Evolutionary conservation across 2,797 vertebrate genomes (phyloP), one percentile per base, ranked within the genome.

Genomic region (Lutjanus argentimaculatus): DNA sequence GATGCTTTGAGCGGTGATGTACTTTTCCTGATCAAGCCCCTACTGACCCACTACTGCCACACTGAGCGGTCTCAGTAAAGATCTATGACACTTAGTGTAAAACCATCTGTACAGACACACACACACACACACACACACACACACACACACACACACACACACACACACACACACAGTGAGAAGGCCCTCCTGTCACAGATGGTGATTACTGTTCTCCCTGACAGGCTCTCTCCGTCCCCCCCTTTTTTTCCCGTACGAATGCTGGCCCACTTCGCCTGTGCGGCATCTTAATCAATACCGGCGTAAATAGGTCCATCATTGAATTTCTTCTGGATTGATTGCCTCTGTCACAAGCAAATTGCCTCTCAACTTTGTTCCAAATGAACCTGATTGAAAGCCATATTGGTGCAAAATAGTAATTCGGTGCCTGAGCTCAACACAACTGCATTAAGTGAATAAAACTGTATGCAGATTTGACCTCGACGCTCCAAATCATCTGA

Each of bases 261-360:
- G 13, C n/a, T 21, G 49, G 65, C 68, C 59, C 42, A 55, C 70
- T 52, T 79, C 75, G 43, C 79, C 74, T 61, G 73, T 36, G 30
- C 30, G 73, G 73, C 77, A 72, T 89, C 80, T 84, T 77, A 89
- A 93, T 94, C 92, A 82, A 93, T 92, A 90, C 3, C 6, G 17
- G 55, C 46, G 9, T 87, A 89, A 92, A 89, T 75, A 72, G 74
- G 74, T 79, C 69, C 82, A 82, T 93, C 84, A 76, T 85, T 81
- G 71, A 70, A 77, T 84, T 70, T 80, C 79, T 75, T 72, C 67
- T 43, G 56, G 67, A 88, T 88, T 79, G 78, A 92, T 84, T 82
- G 84, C 65, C 65, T 88, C 79, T 71, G 74, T 78, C 77, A 30
- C 64, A 25, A 75, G 84, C 46, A 85, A 90, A 89, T 84, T 85